Evolutionary conservation across 2,797 vertebrate genomes (phyloP).

Genomic region (Pterois miles): DNA sequence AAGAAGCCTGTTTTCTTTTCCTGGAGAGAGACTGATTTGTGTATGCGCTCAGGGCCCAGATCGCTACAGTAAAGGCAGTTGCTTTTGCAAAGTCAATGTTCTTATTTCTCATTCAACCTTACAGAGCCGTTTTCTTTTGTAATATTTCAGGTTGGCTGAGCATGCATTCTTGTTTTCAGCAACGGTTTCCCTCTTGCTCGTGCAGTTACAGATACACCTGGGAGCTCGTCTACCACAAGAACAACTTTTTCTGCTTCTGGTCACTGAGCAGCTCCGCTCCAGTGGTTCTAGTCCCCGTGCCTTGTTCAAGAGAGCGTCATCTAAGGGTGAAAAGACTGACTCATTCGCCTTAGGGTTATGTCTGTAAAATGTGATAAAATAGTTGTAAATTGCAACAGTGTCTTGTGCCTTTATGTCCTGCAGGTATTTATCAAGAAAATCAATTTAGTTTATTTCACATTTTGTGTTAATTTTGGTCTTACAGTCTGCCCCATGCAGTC

Average conservation of each 20-base stretch:
- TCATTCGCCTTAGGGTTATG: too few species aligned
- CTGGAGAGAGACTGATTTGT: slow-evolving; percentile 39
- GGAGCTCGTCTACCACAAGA: slow-evolving; percentile 13
- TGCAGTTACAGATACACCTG: slow-evolving; percentile 18
- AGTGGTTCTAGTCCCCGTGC: not conserved
- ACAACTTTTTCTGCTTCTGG: slow-evolving; percentile 10
- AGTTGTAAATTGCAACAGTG: not conserved
- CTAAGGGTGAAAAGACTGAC: not conserved
- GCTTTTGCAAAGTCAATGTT: not conserved
- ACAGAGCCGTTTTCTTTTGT: not conserved
- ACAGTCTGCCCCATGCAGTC: too few species aligned
- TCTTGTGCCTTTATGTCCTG: not conserved
- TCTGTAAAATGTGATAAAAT: not conserved
- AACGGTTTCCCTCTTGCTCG: slow-evolving; percentile 6
- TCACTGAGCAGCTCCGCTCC: slow-evolving; percentile 16
- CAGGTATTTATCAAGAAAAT: not conserved
- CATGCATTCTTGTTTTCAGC: slow-evolving; percentile 18
- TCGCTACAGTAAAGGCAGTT: slow-evolving; percentile 10
- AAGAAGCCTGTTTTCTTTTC: slow-evolving; percentile 36
- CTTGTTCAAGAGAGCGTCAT: slow-evolving; percentile 18
- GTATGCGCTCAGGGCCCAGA: slow-evolving; percentile 4
- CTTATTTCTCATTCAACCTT: slow-evolving; percentile 1
- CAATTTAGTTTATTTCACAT: not conserved
- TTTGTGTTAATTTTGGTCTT: not conserved
- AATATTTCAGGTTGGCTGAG: slow-evolving; percentile 27